Base-by-base conservation (phyloP, 2,888 invertebrate genomes). In the Cacoxenus indagator region DNA sequence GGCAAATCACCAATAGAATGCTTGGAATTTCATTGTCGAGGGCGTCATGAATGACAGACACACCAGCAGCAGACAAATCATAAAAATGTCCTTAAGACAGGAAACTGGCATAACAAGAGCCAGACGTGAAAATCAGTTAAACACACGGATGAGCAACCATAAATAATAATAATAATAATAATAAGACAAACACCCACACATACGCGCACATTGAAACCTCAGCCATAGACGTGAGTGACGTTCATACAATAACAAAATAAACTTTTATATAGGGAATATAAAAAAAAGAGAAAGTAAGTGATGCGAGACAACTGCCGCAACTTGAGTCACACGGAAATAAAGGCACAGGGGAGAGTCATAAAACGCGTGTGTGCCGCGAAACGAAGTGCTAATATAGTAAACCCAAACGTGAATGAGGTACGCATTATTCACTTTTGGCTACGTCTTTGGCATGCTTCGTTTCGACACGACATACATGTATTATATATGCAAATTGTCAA, bases 261-360 rank as follows among this genome's bases (percentile, higher is more conserved):
- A 51, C 8, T 19, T 54, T 14, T 54, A 54, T 24, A 24, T 19
- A 19, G 19, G 5, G 4, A 55, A 26, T 31, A 55, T 24, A 59
- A 6, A 27, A 43, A 65, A 26, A 51, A 45, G 43, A 26, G 59
- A 65, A 17, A 6, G 27, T 45, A 61, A 62, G 26, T 14, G 14
- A 43, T 45, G 19, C 43, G 59, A 55, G 26, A n/a, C 29, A 29
- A 29, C 67, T 43, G 37, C 31, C 69, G 71, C 29, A 74, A 74
- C 76, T 77, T 81, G 80, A 83, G 81, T 80, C 80, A 80, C 81
- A 78, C 77, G 76, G 76, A 83, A 83, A 67, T 78, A 78, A 81
- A 81, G 72, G 83, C 81, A 83, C 80, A 81, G 83, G 72, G 64
- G 79, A 77, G 80, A 70, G 24, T 55, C 37, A 48, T 31, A 68